phyloP scores from a whole-genome alignment of 2,797 vertebrate species.

The Parambassis ranga region DNA sequence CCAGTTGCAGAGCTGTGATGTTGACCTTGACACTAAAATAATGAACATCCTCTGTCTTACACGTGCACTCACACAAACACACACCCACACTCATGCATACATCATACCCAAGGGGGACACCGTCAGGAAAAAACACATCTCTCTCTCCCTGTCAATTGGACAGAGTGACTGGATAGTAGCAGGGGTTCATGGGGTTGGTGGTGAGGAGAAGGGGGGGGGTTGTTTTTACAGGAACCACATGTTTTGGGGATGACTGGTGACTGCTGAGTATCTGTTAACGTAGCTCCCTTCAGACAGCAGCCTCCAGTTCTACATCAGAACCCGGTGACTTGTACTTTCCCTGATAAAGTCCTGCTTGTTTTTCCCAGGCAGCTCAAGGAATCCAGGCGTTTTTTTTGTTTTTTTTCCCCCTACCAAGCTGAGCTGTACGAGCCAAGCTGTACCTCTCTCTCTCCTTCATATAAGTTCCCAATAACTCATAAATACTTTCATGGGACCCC shows the following conservation, averaged over 20 bases:
- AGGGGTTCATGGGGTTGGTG: conserved; percentile 28
- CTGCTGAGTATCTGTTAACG: conserved; percentile 72
- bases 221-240: conserved; percentile 79
- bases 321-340: conserved; percentile 68
- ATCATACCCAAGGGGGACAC: conserved; percentile 69
- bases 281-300: conserved; percentile 62
- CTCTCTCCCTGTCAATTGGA: conserved; percentile 38
- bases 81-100: conserved; percentile 37
- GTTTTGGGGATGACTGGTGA: conserved; percentile 70
- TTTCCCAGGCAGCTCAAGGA: conserved; percentile 64
- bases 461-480: conserved; percentile 67
- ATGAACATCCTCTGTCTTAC: conserved; percentile 47
- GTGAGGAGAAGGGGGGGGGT: not conserved
- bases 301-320: conserved; percentile 65
- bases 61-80: conserved; percentile 30
- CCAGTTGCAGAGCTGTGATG: conserved; percentile 44
- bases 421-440: conserved; percentile 57
- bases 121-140: conserved; percentile 76
- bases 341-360: conserved; percentile 72
- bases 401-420: conserved; percentile 19
- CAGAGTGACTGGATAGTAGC: conserved; percentile 59
- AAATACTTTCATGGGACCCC: conserved; percentile 69
- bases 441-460: conserved; percentile 55
- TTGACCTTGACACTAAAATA: conserved; percentile 57
- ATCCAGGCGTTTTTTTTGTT: conserved; percentile 31